Percentiles rank a stretch among this genome's conserved stretches.
phyloP scores from a whole-genome alignment of 2,113 vertebrate species.

The Gymnarchus niloticus region DNA sequence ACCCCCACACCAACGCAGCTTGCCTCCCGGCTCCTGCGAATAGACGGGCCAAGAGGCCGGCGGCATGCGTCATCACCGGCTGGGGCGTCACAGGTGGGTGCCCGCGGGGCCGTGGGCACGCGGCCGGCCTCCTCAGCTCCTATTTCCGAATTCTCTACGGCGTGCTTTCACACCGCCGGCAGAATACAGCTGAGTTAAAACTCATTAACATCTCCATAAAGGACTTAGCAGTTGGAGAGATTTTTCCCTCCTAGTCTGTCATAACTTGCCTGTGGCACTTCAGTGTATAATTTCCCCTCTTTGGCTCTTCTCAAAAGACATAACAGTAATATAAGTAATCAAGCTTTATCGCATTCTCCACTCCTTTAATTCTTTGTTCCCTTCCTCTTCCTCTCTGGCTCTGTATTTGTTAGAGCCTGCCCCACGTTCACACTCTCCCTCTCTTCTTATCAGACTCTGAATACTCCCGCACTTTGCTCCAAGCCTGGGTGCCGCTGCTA shows the following conservation, averaged over 20 bases:
- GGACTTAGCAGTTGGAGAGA: background rate
- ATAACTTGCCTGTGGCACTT: background rate
- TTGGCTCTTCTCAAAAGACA: background rate
- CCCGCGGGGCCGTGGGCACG: background rate
- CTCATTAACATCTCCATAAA: background rate
- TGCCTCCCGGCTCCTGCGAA: constrained; percentile 61
- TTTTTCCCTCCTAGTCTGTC: background rate
- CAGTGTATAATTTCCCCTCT: background rate
- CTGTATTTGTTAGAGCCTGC: background rate
- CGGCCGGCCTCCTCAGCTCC: background rate
- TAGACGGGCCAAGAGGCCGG: constrained; percentile 49
- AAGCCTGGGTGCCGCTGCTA: constrained; percentile 74
- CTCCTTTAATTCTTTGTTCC: background rate
- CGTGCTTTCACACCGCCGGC: background rate
- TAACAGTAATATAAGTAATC: background rate
- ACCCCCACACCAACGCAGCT: constrained; percentile 66
- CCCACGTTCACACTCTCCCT: background rate
- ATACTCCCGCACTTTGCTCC: constrained; percentile 75
- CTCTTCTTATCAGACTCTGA: constrained; percentile 52
- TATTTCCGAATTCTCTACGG: background rate
- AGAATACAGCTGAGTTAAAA: background rate
- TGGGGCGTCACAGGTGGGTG: constrained; percentile 81
- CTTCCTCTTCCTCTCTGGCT: background rate
- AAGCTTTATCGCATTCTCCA: background rate
- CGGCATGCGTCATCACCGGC: constrained; percentile 74